Percentiles rank a stretch among this genome's conserved stretches.
These are phyloP conservation scores for Ceyx melanurus DNA, from an alignment of 2,113 vertebrate species.

Conservation along the genomic window DNA sequence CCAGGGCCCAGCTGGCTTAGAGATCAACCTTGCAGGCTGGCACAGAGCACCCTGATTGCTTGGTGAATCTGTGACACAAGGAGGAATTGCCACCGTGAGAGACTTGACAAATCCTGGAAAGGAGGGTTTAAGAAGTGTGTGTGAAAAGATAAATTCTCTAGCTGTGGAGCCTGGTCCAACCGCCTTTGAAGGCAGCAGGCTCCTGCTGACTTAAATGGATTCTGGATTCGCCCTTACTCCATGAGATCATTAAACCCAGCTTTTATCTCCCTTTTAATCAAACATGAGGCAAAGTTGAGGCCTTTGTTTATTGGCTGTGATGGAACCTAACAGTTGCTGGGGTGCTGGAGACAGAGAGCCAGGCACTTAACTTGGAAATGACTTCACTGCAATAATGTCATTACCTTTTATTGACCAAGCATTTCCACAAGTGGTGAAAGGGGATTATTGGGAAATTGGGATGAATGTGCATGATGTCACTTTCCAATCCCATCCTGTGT, in stretches of 20 bases:
- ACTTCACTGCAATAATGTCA: slow-evolving; percentile 22
- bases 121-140: not conserved
- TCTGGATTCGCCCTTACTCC: not conserved
- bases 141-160: not conserved
- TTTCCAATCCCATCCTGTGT: slow-evolving; percentile 16
- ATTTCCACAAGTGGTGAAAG: slow-evolving; percentile 44
- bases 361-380: slow-evolving; percentile 26
- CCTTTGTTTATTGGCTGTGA: not conserved
- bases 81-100: fast-evolving
- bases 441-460: slow-evolving; percentile 13
- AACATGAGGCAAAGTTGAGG: not conserved
- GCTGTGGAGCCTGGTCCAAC: not conserved
- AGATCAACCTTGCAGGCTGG: not conserved
- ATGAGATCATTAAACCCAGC: not conserved
- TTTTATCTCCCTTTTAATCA: not conserved
- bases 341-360: not conserved
- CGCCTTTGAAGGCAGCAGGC: not conserved
- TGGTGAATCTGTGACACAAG: not conserved
- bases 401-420: slow-evolving; percentile 16
- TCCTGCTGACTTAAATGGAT: not conserved
- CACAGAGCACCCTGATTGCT: not conserved
- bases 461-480: slow-evolving; percentile 17
- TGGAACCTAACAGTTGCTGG: not conserved
- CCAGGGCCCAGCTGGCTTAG: not conserved
- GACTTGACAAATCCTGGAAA: not conserved